Conservation (phyloP, 2,797 vertebrate species). For the Pangasius macronema region DNA sequence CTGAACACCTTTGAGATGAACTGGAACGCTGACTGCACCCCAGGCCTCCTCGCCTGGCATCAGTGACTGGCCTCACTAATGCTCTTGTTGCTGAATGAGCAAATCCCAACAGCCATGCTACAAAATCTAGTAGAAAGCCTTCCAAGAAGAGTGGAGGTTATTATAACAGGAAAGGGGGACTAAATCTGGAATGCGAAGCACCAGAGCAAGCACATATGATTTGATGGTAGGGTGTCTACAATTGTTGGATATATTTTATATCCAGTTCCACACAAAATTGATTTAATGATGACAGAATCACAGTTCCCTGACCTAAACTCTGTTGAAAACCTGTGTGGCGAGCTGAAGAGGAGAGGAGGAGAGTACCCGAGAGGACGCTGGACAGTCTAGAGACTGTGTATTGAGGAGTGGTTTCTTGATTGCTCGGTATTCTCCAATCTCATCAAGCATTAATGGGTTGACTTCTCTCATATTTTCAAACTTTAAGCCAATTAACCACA, state of each 20-base stretch:
- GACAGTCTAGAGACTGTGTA: not conserved
- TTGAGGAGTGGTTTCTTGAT: not conserved
- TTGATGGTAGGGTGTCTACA: not conserved
- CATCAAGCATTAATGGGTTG: not conserved
- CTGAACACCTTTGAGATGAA: not conserved
- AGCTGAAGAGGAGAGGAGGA: not conserved
- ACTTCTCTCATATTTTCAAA: not conserved
- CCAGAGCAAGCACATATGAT: not conserved
- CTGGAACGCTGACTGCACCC: no score
- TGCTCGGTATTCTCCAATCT: not conserved
- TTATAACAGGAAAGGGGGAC: not conserved
- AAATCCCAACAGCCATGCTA: not conserved
- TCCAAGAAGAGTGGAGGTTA: not conserved
- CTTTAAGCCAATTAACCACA: not conserved
- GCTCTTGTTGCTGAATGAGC: not conserved
- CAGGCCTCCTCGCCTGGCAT: not conserved
- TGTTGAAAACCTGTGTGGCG: not conserved
- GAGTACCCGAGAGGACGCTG: not conserved
- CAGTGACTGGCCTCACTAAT: not conserved
- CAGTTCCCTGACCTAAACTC: not conserved
- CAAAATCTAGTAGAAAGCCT: not conserved
- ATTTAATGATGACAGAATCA: not conserved
- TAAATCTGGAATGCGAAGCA: not conserved
- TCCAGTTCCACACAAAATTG: not conserved
- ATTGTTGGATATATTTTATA: not conserved